phyloP scores from a whole-genome alignment of 2,113 vertebrate genomes.

The Microcebus tavaratra region DNA sequence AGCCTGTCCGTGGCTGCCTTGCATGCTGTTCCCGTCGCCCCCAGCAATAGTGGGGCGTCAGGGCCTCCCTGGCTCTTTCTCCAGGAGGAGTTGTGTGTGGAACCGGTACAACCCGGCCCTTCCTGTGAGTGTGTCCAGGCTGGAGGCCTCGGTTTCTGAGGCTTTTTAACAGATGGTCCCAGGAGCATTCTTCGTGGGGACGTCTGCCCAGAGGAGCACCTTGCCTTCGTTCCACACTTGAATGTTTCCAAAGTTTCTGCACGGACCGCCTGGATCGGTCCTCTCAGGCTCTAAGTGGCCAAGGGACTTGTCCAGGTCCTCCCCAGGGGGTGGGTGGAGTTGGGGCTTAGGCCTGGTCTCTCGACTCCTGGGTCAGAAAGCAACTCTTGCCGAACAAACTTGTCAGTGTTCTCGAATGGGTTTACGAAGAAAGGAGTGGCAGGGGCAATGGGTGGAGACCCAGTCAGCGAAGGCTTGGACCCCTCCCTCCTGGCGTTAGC shows the following conservation, averaged over 20 bases:
- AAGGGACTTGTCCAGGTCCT: not conserved
- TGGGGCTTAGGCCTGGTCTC: not conserved
- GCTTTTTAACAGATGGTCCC: not conserved
- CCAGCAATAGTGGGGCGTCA: no score
- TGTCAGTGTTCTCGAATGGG: not conserved
- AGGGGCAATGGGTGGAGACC: not conserved
- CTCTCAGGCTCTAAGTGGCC: not conserved
- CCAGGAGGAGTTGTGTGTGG: no score
- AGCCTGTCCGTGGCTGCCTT: fast-evolving
- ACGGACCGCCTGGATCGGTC: not conserved
- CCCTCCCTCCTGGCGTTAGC: fast-evolving
- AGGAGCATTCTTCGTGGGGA: not conserved
- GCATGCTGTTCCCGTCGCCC: fast-evolving
- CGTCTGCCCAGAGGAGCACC: fast-evolving
- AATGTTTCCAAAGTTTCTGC: not conserved
- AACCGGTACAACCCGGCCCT: not conserved
- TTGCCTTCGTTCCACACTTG: not conserved
- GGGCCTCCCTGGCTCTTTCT: not conserved
- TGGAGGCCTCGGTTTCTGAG: not conserved
- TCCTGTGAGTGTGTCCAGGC: fast-evolving
- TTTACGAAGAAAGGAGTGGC: fast-evolving
- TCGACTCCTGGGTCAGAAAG: not conserved
- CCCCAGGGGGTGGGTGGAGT: not conserved
- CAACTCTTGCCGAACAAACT: fast-evolving
- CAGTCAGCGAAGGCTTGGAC: not conserved